Evolutionary conservation across 2,797 vertebrate species (phyloP).

Genomic region (Morus bassanus): DNA sequence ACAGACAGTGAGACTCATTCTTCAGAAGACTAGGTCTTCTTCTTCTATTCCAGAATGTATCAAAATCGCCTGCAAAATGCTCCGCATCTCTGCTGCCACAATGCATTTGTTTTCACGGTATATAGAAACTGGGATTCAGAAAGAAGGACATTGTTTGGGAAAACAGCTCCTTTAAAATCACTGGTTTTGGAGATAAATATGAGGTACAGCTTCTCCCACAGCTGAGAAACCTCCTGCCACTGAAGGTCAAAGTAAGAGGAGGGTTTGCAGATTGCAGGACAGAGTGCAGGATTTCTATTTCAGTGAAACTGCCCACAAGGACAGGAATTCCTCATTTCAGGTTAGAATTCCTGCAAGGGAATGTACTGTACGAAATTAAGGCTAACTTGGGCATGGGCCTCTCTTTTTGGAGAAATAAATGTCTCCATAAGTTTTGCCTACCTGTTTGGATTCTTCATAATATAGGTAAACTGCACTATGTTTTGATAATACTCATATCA

Average conservation of each 20-base stretch:
- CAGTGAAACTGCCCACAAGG: background rate
- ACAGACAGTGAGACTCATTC: background rate
- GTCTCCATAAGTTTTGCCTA: background rate
- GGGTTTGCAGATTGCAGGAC: background rate
- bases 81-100: background rate
- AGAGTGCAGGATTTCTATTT: background rate
- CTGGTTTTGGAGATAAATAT: background rate
- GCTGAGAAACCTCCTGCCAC: background rate
- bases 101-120: background rate
- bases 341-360: background rate
- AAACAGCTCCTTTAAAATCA: background rate
- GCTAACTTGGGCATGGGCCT: background rate
- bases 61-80: background rate
- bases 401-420: background rate
- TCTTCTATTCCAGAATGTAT: background rate
- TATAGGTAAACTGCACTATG: background rate
- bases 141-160: background rate
- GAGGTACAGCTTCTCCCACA: background rate
- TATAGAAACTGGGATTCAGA: background rate
- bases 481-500: background rate
- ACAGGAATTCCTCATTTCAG: background rate
- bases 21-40: background rate
- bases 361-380: background rate
- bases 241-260: background rate
- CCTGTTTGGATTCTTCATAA: background rate